Conservation (phyloP, 2,888 invertebrate species). For the Dryococelus australis region DNA sequence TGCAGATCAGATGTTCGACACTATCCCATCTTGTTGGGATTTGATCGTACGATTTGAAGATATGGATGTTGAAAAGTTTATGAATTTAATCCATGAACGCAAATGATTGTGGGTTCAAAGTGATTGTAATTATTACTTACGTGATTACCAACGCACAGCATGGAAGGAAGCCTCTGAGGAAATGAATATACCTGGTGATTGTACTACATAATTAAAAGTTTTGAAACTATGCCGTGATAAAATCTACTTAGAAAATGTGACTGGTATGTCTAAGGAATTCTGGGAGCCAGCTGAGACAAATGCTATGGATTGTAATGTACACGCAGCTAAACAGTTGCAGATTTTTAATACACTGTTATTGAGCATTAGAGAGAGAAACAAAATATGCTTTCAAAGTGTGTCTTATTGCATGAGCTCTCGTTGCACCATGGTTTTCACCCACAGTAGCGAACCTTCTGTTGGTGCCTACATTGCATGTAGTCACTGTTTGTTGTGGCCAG, state of each 20-base stretch:
- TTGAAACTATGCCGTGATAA: too few relatives aligned
- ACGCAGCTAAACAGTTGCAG: background rate
- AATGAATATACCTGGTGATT: background rate
- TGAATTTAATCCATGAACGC: background rate
- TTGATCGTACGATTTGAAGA: background rate
- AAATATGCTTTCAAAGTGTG: too few relatives aligned
- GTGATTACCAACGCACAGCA: background rate
- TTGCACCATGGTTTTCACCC: background rate
- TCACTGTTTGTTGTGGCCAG: background rate
- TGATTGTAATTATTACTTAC: background rate
- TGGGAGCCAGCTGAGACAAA: too few relatives aligned
- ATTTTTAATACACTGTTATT: background rate
- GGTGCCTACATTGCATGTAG: background rate
- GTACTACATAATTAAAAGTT: too few relatives aligned
- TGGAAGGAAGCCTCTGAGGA: background rate
- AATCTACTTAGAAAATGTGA: background rate
- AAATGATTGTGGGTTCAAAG: background rate
- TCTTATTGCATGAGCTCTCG: background rate
- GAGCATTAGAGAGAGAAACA: background rate
- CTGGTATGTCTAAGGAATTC: too few relatives aligned
- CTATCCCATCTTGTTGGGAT: background rate
- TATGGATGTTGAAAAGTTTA: background rate
- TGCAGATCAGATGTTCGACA: background rate
- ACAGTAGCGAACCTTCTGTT: slow-evolving; percentile 25
- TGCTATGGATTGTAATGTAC: too few relatives aligned